Percentiles rank a stretch among this genome's conserved stretches.
Conservation (phyloP, 1,140 invertebrate species). For the Aphaenogaster floridana region DNA sequence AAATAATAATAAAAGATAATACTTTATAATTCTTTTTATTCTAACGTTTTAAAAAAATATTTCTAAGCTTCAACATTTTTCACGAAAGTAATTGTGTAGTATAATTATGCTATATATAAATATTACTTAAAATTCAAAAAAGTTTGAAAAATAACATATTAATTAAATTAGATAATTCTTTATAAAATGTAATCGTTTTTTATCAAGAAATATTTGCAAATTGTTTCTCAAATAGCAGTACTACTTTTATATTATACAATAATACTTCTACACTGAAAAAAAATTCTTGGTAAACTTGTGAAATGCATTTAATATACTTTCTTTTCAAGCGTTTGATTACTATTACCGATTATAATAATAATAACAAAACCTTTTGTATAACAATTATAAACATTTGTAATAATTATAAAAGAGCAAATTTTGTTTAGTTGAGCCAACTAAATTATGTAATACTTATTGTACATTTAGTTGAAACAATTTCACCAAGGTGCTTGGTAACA, state of each 20-base stretch:
- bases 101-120: neutral
- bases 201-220: neutral
- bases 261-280: too few relatives aligned
- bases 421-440: too few relatives aligned
- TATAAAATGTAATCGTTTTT: neutral
- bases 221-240: neutral
- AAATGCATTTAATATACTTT: too few relatives aligned
- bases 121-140: neutral
- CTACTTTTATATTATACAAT: neutral
- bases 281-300: too few relatives aligned
- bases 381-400: too few relatives aligned
- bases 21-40: neutral
- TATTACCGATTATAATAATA: too few relatives aligned
- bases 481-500: too few relatives aligned
- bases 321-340: too few relatives aligned
- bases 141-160: neutral
- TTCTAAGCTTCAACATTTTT: neutral
- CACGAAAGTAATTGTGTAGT: neutral
- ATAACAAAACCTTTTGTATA: too few relatives aligned
- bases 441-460: too few relatives aligned
- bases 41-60: neutral
- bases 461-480: too few relatives aligned
- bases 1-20: neutral
- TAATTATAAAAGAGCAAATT: too few relatives aligned
- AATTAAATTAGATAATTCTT: neutral